Percentiles rank a stretch among this genome's conserved stretches.
Evolutionary conservation across 2,113 vertebrate genomes (phyloP).

Genomic region (Cepphus grylle): DNA sequence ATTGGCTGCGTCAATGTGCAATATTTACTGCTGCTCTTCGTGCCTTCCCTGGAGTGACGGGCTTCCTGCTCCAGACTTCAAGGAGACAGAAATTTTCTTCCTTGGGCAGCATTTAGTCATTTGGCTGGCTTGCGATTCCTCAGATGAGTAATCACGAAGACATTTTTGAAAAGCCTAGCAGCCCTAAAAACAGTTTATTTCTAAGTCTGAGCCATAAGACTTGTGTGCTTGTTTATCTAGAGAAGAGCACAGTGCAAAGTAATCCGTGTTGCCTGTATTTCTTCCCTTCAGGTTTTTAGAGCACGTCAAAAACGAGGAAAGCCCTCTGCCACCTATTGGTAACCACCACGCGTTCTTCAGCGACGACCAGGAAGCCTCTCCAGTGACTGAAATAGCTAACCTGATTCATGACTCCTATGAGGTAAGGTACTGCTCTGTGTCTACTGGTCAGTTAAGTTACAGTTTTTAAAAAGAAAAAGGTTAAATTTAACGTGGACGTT

Average conservation of each 20-base stretch:
- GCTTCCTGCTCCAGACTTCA: slow-evolving; percentile 28
- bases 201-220: neutral
- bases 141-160: neutral
- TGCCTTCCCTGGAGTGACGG: neutral
- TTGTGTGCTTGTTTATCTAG: neutral
- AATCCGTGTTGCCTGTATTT: neutral
- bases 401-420: slow-evolving; percentile 89
- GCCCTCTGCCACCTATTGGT: slow-evolving; percentile 69
- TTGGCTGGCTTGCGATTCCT: neutral
- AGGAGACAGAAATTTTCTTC: slow-evolving; percentile 26
- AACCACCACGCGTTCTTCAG: slow-evolving; percentile 77
- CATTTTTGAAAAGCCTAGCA: neutral
- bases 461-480: neutral
- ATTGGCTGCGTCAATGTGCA: neutral
- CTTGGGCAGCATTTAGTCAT: neutral
- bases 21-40: neutral
- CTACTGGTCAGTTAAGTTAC: neutral
- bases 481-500: neutral
- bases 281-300: slow-evolving; percentile 86
- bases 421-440: slow-evolving; percentile 63
- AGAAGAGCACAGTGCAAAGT: neutral
- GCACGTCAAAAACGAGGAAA: slow-evolving; percentile 83
- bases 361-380: slow-evolving; percentile 59
- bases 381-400: slow-evolving; percentile 81
- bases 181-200: neutral